Evolutionary conservation across 1,140 invertebrate genomes (phyloP).

Genomic region (Littorina saxatilis): DNA sequence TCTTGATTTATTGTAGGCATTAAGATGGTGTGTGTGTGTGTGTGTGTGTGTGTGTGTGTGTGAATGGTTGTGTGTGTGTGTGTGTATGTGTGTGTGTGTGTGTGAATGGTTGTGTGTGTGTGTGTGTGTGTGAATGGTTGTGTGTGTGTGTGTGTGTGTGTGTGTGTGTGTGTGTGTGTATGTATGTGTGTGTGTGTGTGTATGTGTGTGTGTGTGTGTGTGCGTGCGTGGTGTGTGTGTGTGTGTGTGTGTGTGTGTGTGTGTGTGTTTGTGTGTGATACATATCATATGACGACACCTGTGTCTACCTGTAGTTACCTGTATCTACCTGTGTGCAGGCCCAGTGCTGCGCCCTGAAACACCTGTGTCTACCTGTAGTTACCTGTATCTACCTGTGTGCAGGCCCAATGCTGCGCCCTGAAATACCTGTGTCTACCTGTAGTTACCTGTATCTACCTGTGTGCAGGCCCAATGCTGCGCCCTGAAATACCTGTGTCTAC

Average conservation of each 20-base stretch:
- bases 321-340: too few species aligned
- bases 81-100: not conserved
- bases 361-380: too few species aligned
- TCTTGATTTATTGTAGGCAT: not conserved
- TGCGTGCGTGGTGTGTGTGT: not conserved
- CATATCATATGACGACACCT: not conserved
- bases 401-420: too few species aligned
- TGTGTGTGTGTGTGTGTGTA: not conserved
- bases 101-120: not conserved
- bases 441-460: too few species aligned
- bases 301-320: too few species aligned
- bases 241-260: not conserved
- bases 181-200: not conserved
- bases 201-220: not conserved
- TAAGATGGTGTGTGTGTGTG: not conserved
- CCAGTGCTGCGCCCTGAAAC: too few species aligned
- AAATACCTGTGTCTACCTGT: too few species aligned
- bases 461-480: too few species aligned
- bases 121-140: not conserved
- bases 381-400: too few species aligned
- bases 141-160: slow-evolving; percentile 9
- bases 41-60: slow-evolving; percentile 16
- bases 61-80: not conserved
- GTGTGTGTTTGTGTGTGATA: not conserved
- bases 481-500: too few species aligned